Evolutionary conservation across 2,888 invertebrate genomes (phyloP), one percentile per base, ranked within the genome.

Genomic region (Nysson spinosus): DNA sequence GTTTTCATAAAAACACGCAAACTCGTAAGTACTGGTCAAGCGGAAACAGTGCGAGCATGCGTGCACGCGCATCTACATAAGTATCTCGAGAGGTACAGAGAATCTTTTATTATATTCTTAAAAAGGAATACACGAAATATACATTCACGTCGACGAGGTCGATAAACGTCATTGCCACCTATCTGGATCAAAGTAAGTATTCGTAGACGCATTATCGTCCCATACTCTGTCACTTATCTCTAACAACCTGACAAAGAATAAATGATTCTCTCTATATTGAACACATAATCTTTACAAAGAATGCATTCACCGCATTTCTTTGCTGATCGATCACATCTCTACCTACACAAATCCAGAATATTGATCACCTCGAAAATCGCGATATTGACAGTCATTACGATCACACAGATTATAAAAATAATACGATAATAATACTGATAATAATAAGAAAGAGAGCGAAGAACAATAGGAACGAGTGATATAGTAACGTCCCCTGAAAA

Each of bases 41-140:
- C 28, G 28, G 9, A 28, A 28, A 9, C 28, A 28, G 9, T 9
- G n/a, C n/a, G n/a, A n/a, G n/a, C n/a, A n/a, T n/a, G n/a, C n/a
- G n/a, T n/a, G n/a, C n/a, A n/a, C n/a, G n/a, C n/a, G n/a, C n/a
- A n/a, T n/a, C n/a, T n/a, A n/a, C n/a, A n/a, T n/a, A n/a, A n/a
- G n/a, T n/a, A n/a, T 24, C 17, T 50, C 20, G 16, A 17, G 20
- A 12, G 46, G 32, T 52, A 61, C 46, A 32, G 50, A 35, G 28
- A 26, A 24, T 39, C 37, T 62, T 77, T 75, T 77, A 77, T 77
- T 79, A 62, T 64, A 71, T 72, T 63, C 50, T 77, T 54, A 61
- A 71, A 77, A 78, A 73, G 56, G 40, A 72, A 74, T 77, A 79
- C 79, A 78, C 67, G 77, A 77, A 75, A 72, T 66, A 72, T 69